Evolutionary conservation across 2,797 vertebrate genomes (phyloP).

Genomic region (Danio jaintianensis): DNA sequence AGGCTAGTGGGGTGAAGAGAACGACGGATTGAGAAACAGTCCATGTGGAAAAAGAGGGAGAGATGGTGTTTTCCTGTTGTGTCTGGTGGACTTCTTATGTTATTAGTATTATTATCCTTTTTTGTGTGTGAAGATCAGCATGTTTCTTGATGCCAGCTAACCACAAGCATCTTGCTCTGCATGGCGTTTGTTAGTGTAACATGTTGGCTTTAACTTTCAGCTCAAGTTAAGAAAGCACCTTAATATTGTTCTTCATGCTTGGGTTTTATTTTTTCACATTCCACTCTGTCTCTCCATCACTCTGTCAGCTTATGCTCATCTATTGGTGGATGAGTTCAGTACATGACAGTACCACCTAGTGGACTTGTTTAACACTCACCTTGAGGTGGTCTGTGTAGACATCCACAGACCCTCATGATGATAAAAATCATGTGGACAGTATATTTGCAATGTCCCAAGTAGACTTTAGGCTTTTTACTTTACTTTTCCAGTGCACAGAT

Average conservation of each 20-base stretch:
- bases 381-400: no score
- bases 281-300: no score
- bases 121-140: neutral
- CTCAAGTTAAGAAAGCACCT: conserved; percentile 70
- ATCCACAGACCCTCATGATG: no score
- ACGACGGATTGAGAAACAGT: conserved; percentile 41
- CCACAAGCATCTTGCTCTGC: no score
- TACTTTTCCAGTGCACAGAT: no score
- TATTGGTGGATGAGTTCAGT: neutral
- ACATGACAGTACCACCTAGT: neutral
- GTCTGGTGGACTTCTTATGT: conserved; percentile 21
- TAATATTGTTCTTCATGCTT: no score
- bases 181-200: conserved; percentile 21
- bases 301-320: no score
- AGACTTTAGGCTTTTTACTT: no score
- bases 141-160: neutral
- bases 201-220: conserved; percentile 65
- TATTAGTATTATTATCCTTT: neutral
- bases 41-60: conserved; percentile 42
- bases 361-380: no score
- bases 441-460: no score
- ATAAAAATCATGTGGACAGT: no score
- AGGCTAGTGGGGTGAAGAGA: conserved; percentile 45
- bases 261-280: no score
- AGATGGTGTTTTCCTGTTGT: conserved; percentile 12